A percentile compares a stretch with the other conserved stretches of the same genome.
Conservation (phyloP, 2,888 invertebrate species). For the Polydrusus cervinus region DNA sequence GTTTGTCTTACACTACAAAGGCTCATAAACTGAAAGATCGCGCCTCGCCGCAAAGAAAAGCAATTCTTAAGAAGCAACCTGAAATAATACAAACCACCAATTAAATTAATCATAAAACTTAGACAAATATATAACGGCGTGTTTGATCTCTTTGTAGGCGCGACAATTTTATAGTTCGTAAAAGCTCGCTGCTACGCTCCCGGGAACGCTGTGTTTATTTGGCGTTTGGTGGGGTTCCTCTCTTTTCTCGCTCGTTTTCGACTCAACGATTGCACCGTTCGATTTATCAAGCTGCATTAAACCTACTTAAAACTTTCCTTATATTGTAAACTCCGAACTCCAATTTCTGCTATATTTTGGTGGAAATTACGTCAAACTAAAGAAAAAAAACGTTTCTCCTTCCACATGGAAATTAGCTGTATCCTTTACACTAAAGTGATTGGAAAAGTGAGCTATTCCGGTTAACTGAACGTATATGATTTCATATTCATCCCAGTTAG, state of each 20-base stretch:
- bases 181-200: constrained; percentile 52
- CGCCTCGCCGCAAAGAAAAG: constrained; percentile 52
- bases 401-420: too few species aligned
- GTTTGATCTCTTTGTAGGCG: constrained; percentile 67
- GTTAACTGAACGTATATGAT: too few species aligned
- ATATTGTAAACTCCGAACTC: constrained; percentile 65
- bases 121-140: constrained; percentile 67
- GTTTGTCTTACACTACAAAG: constrained; percentile 60
- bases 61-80: constrained; percentile 66
- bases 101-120: constrained; percentile 68
- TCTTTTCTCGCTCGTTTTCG: constrained; percentile 33
- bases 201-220: constrained; percentile 59
- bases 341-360: not conserved
- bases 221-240: constrained; percentile 46
- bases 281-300: constrained; percentile 68
- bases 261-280: too few species aligned
- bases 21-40: constrained; percentile 59
- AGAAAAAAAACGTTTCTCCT: too few species aligned
- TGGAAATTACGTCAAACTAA: too few species aligned
- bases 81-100: constrained; percentile 66
- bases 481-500: too few species aligned
- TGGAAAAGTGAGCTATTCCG: too few species aligned
- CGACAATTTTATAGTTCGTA: constrained; percentile 67
- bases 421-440: too few species aligned
- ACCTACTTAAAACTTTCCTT: constrained; percentile 67